These are phyloP conservation scores for Epizoanthus scotinus DNA, from an alignment of 92 coral and sea anemone species.

Conservation along the genomic window DNA sequence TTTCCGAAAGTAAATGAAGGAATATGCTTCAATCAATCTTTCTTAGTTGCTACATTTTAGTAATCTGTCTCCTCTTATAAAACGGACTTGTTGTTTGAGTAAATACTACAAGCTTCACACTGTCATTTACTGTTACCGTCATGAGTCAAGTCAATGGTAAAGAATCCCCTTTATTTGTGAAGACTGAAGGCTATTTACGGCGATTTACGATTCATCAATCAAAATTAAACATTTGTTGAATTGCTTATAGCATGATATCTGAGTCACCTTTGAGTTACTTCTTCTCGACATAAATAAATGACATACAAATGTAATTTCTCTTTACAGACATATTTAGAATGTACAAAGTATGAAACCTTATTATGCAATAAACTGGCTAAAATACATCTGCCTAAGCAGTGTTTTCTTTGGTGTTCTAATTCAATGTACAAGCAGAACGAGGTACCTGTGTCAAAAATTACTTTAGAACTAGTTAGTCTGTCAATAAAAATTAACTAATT, in stretches of 20 bases:
- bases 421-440: neutral
- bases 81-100: too few species aligned
- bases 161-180: neutral
- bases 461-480: neutral
- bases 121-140: too few species aligned
- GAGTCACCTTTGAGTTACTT: constrained; percentile 11
- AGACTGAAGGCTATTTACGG: neutral
- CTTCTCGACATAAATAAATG: neutral
- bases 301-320: neutral
- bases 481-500: neutral
- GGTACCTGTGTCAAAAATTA: constrained; percentile 11
- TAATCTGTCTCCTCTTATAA: too few species aligned
- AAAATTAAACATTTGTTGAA: constrained; percentile 17
- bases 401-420: neutral
- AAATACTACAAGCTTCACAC: too few species aligned
- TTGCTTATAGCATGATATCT: neutral
- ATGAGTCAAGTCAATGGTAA: neutral
- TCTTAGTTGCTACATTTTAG: too few species aligned
- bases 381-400: neutral
- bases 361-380: neutral
- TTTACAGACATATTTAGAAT: constrained; percentile 9
- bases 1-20: neutral
- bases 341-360: neutral
- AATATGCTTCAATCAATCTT: too few species aligned
- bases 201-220: neutral